Conservation (phyloP, 2,113 vertebrate genomes). For the Cyphomyrus plagiostoma region DNA sequence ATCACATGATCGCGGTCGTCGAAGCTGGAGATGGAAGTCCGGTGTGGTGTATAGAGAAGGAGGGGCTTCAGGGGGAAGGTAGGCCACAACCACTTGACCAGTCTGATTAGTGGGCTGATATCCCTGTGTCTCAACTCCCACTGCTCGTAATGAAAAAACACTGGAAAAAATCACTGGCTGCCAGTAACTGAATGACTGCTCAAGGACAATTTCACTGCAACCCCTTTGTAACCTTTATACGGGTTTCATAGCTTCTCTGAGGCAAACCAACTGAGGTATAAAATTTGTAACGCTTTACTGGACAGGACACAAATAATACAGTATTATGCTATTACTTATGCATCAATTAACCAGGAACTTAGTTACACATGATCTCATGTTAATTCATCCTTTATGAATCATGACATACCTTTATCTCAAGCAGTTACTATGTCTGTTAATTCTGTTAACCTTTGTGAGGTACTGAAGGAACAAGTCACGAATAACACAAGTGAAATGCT, state of each 20-base stretch:
- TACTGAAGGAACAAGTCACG: too few relatives aligned
- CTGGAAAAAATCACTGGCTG: too few relatives aligned
- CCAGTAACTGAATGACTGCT: neutral
- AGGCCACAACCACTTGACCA: neutral
- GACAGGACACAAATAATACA: too few relatives aligned
- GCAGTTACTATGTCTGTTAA: too few relatives aligned
- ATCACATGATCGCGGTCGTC: neutral
- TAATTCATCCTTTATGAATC: too few relatives aligned
- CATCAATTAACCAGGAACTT: too few relatives aligned
- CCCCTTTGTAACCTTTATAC: neutral
- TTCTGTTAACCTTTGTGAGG: too few relatives aligned
- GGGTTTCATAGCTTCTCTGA: neutral
- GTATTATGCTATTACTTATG: too few relatives aligned
- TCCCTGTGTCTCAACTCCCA: neutral
- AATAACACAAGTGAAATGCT: too few relatives aligned
- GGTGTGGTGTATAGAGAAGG: neutral
- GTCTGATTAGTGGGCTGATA: neutral
- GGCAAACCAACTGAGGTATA: neutral
- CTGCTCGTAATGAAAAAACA: neutral
- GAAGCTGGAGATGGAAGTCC: neutral
- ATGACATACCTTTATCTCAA: too few relatives aligned
- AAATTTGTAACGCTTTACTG: neutral
- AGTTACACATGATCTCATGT: too few relatives aligned
- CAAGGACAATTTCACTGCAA: neutral
- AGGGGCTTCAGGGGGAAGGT: neutral